Evolutionary conservation across 2,888 invertebrate genomes (phyloP).

Genomic region (Napeogenes inachia): DNA sequence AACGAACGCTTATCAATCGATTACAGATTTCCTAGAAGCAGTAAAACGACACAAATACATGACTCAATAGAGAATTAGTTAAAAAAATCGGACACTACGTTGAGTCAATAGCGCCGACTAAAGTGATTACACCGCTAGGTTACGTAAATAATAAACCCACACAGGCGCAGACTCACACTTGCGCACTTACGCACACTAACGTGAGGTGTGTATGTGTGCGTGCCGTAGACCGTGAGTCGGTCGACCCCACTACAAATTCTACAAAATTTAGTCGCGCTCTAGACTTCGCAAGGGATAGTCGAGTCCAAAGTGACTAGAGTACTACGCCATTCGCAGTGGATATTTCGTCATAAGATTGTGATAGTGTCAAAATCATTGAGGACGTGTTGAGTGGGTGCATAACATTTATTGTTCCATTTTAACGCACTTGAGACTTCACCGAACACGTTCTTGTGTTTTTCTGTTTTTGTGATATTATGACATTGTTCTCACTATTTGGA

Average conservation of each 20-base stretch:
- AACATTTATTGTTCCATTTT: constrained; percentile 47
- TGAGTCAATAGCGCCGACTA: constrained; percentile 63
- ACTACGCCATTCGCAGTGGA: constrained; percentile 59
- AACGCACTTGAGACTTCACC: constrained; percentile 57
- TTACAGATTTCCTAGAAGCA: constrained; percentile 48
- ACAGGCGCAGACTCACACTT: constrained; percentile 47
- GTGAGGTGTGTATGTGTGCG: constrained; percentile 46
- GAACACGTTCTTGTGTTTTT: constrained; percentile 50
- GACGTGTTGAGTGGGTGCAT: constrained; percentile 72
- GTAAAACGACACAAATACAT: constrained; percentile 60
- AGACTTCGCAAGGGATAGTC: constrained; percentile 57
- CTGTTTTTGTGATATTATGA: constrained; percentile 64
- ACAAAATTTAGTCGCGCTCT: constrained; percentile 71
- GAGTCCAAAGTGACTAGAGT: constrained; percentile 52
- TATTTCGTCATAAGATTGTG: constrained; percentile 76
- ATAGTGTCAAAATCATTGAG: constrained; percentile 63
- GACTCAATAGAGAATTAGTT: constrained; percentile 71
- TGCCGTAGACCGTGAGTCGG: constrained; percentile 58
- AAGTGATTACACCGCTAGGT: constrained; percentile 64
- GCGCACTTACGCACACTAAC: constrained; percentile 29
- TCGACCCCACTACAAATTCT: constrained; percentile 73
- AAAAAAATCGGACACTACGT: constrained; percentile 67
- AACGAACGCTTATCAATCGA: constrained; percentile 50
- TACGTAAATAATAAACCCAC: constrained; percentile 68
- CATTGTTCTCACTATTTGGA: constrained; percentile 70